Base-by-base conservation (phyloP, 2,113 vertebrate genomes). In the Atrichornis clamosus region DNA sequence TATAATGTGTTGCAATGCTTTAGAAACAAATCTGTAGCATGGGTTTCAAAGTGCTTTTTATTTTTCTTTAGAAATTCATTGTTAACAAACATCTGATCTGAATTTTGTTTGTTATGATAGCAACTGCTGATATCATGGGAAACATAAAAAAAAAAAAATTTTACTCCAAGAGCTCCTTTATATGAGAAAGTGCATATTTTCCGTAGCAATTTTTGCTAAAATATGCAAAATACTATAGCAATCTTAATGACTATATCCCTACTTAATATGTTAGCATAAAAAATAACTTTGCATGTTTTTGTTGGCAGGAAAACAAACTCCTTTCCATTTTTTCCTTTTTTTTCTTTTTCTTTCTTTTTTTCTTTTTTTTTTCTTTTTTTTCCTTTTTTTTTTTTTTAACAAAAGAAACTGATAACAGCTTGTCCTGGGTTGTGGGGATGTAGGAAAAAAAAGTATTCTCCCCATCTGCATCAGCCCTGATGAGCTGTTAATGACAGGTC, bases 71-170 rank as follows among this genome's bases (percentile, higher is more conserved):
- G 30, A 89, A 93, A 89, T 49, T 46, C 23, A 4, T 13, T 81
- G 84, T 88, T 91, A 88, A 52, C 67, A 89, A 80, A 67, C 44
- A 95, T 56, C 56, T 89, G 55, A 74, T 92, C 35, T 93, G 62
- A 65, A 67, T 79, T 85, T 81, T 70, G 84, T 72, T 80, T 90
- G 77, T 84, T 91, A 53, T 64, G 41, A 70, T 72, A 84, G 44
- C 77, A 94, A 53, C 84, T 77, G 30, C 37, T 95, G 63, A 44
- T 63, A 13, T 70, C 37, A 55, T 74, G 52, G 68, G 64, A 92
- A 88, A 37, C 47, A 60, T 62, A 67, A 15, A 21, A 46, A 75
- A 64, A 64, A 77, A 50, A 20, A 53, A 8, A 6, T 69, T 58
- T 86, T 70, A 39, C 18, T 77, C 3, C 0, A 82, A 64, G 13